Evolutionary conservation across 2,113 vertebrate genomes (phyloP), one percentile per base, ranked within the genome.

Genomic region (Jacana jacana): DNA sequence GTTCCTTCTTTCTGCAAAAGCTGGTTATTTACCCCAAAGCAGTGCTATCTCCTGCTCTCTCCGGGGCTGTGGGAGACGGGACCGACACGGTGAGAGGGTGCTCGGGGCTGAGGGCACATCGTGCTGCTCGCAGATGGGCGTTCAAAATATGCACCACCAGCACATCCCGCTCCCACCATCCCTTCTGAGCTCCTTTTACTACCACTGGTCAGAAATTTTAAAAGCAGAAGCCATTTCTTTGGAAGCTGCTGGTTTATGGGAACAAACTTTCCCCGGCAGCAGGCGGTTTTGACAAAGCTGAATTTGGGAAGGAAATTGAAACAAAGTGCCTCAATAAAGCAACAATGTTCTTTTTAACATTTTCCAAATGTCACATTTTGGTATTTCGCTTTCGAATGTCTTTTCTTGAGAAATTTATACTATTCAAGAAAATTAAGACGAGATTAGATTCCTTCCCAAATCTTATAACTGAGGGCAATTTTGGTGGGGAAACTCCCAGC

Each of bases 331-430:
- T 91, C 91, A 63, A 69, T 88, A 72, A 54, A 2, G 19, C 71
- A 91, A 16, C 89, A 64, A 58, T 51, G 85, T 42, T 83, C 87
- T 58, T 91, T 42, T 85, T 94, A 94, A 87, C 94, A 89, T 96
- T 96, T 96, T 66, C 93, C 89, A 96, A 97, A 96, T 93, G 94
- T 88, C 93, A 96, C 76, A 39, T 94, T 97, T 81, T 93, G 96
- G 42, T 96, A 95, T 95, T 96, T 95, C 0, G 10, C 86, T 90
- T 91, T 76, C 58, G 91, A 88, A 95, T 82, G 89, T 30, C 91
- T 85, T 79, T 81, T 91, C 72, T 72, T 87, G 52, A 61, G 58
- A 65, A 93, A 96, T 93, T 85, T 85, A 42, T 85, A 82, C 76
- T 72, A 49, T 52, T 93, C 90, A 91, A 52, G 76, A 78, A 80